These are phyloP conservation scores for Ammodytes dubius DNA, from an alignment of 2,113 vertebrate genomes.

Conservation along the genomic window DNA sequence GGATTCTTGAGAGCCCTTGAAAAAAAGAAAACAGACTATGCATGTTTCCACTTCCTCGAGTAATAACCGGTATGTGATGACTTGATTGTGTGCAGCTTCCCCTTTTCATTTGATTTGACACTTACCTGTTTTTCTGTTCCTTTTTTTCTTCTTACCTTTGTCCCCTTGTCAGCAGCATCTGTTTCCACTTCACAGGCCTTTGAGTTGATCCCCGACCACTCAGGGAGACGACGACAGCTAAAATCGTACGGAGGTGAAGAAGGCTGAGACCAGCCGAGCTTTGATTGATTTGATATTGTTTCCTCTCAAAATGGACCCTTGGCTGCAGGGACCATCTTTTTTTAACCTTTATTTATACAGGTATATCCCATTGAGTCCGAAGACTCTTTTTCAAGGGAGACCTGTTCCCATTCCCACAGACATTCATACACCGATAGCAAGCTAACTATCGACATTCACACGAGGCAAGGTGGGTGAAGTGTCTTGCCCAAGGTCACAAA, in stretches of 20 bases:
- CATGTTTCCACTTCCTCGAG: constrained; percentile 22
- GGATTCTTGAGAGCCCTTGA: constrained; percentile 29
- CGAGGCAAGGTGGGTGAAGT: too few species aligned
- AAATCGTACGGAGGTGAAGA: constrained; percentile 32
- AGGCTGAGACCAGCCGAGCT: constrained; percentile 29
- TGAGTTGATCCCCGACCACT: constrained; percentile 31
- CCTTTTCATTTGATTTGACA: constrained; percentile 38
- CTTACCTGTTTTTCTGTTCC: constrained; percentile 1
- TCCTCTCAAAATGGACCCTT: constrained; percentile 37
- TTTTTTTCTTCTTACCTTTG: constrained; percentile 13
- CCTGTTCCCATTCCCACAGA: too few species aligned
- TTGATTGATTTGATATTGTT: constrained; percentile 64
- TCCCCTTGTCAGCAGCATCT: constrained; percentile 21
- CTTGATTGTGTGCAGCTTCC: constrained; percentile 22
- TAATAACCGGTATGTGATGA: constrained; percentile 36
- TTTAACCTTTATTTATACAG: too few species aligned
- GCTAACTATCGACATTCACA: too few species aligned
- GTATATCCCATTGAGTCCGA: too few species aligned
- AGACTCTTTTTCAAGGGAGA: too few species aligned
- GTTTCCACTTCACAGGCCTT: constrained; percentile 32
- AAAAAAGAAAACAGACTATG: constrained; percentile 33
- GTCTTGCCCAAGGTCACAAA: too few species aligned
- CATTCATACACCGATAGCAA: too few species aligned
- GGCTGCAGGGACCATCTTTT: constrained; percentile 15
- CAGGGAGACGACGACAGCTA: constrained; percentile 32